Evolutionary conservation across 2,888 invertebrate species (phyloP).

Genomic region (Drosophila emarginata): DNA sequence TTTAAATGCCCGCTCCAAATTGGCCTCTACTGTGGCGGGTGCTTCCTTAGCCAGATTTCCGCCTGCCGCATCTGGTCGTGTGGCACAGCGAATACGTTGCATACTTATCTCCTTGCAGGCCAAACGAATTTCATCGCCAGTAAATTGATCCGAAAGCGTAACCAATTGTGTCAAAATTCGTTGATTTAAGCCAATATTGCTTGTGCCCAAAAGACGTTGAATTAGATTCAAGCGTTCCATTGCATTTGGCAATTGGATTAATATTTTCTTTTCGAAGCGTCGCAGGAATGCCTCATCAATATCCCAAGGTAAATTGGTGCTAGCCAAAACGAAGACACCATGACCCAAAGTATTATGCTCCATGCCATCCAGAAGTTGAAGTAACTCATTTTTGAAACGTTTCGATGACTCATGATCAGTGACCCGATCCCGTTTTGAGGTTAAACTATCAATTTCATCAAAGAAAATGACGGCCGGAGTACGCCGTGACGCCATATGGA

Average conservation of each 20-base stretch:
- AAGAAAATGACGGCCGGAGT: conserved; percentile 96
- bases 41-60: conserved; percentile 35
- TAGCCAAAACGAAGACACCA: conserved; percentile 90
- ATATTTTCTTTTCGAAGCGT: conserved; percentile 93
- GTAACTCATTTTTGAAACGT: conserved; percentile 93
- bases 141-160: conserved; percentile 88
- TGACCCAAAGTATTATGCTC: conserved; percentile 83
- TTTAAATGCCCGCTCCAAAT: conserved; percentile 73
- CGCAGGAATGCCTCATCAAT: conserved; percentile 94
- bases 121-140: conserved; percentile 93
- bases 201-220: conserved; percentile 83
- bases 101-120: conserved; percentile 95
- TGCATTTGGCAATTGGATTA: conserved; percentile 89
- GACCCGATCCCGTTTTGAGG: conserved; percentile 85
- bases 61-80: conserved; percentile 14
- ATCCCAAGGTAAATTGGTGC: conserved; percentile 97
- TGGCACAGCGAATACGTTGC: conserved; percentile 86
- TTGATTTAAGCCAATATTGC: conserved; percentile 51
- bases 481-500: conserved; percentile 92
- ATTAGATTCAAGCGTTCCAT: conserved; percentile 88
- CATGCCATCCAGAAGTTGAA: conserved; percentile 93
- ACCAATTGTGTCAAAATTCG: conserved; percentile 83
- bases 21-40: conserved; percentile 27
- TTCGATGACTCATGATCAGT: conserved; percentile 93
- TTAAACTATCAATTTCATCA: conserved; percentile 95